These are phyloP conservation scores for Unio delphinus DNA, from an alignment of 2,888 invertebrate species.

Conservation along the genomic window DNA sequence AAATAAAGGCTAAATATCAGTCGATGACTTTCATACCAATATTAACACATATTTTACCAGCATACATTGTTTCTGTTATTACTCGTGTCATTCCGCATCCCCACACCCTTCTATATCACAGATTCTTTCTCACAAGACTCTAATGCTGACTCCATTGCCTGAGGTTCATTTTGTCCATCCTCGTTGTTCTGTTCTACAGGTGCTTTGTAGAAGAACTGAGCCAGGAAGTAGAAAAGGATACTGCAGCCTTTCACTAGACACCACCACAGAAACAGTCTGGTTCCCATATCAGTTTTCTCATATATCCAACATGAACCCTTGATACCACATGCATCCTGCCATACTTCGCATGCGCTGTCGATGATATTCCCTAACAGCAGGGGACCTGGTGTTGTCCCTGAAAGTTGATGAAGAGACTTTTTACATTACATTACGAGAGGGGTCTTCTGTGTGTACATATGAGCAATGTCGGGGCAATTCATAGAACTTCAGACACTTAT, in stretches of 20 bases:
- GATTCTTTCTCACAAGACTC: no score
- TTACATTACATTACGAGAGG: no score
- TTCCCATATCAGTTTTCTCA: slow-evolving; percentile 40
- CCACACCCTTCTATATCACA: no score
- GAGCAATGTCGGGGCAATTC: no score
- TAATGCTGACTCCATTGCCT: no score
- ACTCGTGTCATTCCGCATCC: no score
- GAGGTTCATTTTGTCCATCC: slow-evolving; percentile 1
- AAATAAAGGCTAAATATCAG: no score
- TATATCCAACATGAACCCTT: slow-evolving; percentile 46
- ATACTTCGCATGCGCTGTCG: slow-evolving; percentile 44
- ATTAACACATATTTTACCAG: no score
- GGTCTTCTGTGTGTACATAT: no score
- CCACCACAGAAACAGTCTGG: slow-evolving; percentile 47
- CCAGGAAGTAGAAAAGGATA: slow-evolving; percentile 34
- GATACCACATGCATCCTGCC: slow-evolving; percentile 36
- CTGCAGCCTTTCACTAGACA: slow-evolving; percentile 30
- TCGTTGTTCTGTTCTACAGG: slow-evolving; percentile 7
- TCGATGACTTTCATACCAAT: no score
- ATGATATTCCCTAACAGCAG: slow-evolving; percentile 43
- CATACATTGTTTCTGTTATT: no score
- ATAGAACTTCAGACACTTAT: no score
- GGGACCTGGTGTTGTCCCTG: slow-evolving; percentile 45
- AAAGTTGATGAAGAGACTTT: background rate
- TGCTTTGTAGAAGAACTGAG: slow-evolving; percentile 36